Base-by-base conservation (phyloP, 2,888 invertebrate genomes). In the Drosophila kuntzei region DNA sequence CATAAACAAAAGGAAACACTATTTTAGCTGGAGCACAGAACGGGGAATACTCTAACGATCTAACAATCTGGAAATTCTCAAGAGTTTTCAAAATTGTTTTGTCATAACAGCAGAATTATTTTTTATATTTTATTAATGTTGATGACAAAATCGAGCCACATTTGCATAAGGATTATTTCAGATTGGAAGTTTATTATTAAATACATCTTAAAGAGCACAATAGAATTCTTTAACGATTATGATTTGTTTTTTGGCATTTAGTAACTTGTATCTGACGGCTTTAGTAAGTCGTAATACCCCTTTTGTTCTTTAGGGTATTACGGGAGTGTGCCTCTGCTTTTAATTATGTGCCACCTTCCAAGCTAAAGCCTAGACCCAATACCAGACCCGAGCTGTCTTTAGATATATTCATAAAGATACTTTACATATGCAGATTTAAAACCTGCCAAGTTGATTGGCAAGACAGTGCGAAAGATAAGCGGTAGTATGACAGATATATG, bases 401-500 rank as follows among this genome's bases (percentile, higher is more conserved):
- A 36, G 14, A 27, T 18, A 41, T 8, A 36, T 20, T 9, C 29
- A 5, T 8, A 20, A 34, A 47, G 14, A 39, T 47, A 43, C 34
- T 53, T 53, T 20, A 20, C 34, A 47, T 20, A 39, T 47, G 36
- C 16, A 55, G 44, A 60, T 53, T 55, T 20, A 64, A 22, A 64
- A 43, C 46, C 53, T 46, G 16, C 62, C 69, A 68, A 58, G 29
- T 44, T 50, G 68, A 60, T 62, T 74, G 66, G 55, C 73, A 72
- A 64, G 57, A 41, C 46, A 47, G 73, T 89, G 89, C 62, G 71
- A 77, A 62, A 81, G 82, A 89, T 87, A 78, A 87, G 85, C 79
- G 81, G 70, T 71, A 71, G 68, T 68, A 66, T 71, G 76, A 69
- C 72, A 71, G 55, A 71, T 57, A 61, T 66, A 50, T 20, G 46